These are phyloP conservation scores for Agrotis puta DNA, from an alignment of 2,888 invertebrate genomes.

Conservation along the genomic window DNA sequence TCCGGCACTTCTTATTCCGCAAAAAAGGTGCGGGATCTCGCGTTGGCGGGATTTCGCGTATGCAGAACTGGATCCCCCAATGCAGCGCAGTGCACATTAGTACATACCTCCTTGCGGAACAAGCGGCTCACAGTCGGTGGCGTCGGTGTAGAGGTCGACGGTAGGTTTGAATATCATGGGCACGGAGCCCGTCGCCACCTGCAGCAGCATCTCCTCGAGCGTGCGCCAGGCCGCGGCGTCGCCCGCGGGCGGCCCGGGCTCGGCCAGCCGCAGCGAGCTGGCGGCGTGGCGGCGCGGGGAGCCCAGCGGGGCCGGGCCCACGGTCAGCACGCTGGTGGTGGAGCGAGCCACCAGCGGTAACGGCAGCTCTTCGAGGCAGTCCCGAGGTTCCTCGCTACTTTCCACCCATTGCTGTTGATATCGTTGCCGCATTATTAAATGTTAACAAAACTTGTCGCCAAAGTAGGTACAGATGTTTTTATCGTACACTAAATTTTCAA, in stretches of 20 bases:
- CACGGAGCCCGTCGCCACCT: slow-evolving; percentile 92
- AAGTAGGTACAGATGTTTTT: neutral
- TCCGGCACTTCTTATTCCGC: too few species aligned
- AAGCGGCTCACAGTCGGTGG: slow-evolving; percentile 93
- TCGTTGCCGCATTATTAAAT: neutral
- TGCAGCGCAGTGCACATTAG: neutral
- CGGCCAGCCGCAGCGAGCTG: slow-evolving; percentile 84
- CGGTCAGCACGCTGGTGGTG: slow-evolving; percentile 93
- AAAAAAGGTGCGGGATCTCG: too few species aligned
- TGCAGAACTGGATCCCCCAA: too few species aligned
- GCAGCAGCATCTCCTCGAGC: slow-evolving; percentile 94
- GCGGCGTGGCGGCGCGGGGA: slow-evolving; percentile 91
- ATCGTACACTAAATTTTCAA: neutral
- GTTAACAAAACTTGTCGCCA: neutral
- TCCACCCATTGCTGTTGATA: slow-evolving; percentile 86
- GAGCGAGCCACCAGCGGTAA: slow-evolving; percentile 94
- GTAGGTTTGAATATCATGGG: slow-evolving; percentile 95
- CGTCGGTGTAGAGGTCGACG: slow-evolving; percentile 93
- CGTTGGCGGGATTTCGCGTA: too few species aligned
- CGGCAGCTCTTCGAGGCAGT: slow-evolving; percentile 92
- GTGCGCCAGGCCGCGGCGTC: slow-evolving; percentile 90
- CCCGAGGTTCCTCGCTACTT: slow-evolving; percentile 80
- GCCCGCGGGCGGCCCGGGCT: slow-evolving; percentile 74
- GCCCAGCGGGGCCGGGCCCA: slow-evolving; percentile 90
- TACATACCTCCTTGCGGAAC: slow-evolving; percentile 93